A percentile compares a stretch with the other conserved stretches of the same genome.
phyloP scores from a whole-genome alignment of 64 coral and sea anemone genomes.

The Dendronephthya gigantea region DNA sequence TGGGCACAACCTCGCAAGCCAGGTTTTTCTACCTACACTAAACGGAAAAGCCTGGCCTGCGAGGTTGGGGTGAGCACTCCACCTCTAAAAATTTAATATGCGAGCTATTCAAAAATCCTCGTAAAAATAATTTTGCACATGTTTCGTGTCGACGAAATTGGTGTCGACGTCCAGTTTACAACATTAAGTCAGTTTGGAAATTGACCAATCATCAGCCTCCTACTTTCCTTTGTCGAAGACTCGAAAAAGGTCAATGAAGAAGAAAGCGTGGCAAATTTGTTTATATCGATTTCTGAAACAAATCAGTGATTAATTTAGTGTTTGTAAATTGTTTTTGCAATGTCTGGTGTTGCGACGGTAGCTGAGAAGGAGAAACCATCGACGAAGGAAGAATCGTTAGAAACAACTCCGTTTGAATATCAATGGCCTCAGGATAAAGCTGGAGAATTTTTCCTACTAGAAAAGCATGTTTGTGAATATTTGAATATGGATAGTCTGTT shows the following conservation, averaged over 20 bases:
- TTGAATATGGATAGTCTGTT: background rate
- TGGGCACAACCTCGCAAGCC: no score
- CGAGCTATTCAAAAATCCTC: no score
- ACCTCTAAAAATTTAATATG: no score
- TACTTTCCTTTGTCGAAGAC: background rate
- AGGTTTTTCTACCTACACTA: no score
- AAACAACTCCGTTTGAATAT: background rate
- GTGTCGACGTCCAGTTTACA: background rate
- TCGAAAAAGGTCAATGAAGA: background rate
- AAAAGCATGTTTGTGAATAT: background rate
- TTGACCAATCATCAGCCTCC: background rate
- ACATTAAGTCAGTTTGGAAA: background rate
- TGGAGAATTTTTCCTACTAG: background rate
- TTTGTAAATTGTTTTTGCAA: background rate
- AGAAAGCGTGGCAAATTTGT: background rate
- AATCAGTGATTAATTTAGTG: background rate
- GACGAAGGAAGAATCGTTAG: background rate
- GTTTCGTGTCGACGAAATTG: no score
- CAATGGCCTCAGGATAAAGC: conserved; percentile 16
- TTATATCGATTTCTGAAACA: background rate
- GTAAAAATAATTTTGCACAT: no score
- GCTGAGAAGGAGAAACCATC: background rate
- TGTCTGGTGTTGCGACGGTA: background rate
- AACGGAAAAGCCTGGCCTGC: no score
- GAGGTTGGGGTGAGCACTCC: no score